phyloP scores from a whole-genome alignment of 1,140 invertebrate genomes.

The Charaxes varanes region DNA sequence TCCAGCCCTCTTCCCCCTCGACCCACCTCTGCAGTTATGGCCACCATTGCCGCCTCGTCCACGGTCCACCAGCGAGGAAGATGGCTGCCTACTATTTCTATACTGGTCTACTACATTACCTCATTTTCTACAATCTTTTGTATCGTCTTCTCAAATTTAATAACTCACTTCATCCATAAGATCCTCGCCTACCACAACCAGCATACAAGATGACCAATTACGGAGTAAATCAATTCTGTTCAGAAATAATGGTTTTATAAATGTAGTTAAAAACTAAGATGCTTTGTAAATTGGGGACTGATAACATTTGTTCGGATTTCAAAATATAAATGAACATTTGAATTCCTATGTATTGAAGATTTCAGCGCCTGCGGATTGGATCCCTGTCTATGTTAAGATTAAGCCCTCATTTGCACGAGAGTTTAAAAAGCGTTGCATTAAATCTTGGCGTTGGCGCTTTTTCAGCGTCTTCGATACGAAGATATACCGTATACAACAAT shows the following conservation, averaged over 20 bases:
- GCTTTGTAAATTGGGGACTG: constrained; percentile 11
- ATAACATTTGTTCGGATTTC: too few relatives aligned
- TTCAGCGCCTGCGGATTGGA: too few relatives aligned
- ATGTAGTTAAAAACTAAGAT: constrained; percentile 7
- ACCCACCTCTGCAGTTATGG: constrained; percentile 38
- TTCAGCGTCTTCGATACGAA: too few relatives aligned
- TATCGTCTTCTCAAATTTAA: constrained; percentile 11
- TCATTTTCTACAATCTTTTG: constrained; percentile 14
- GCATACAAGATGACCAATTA: constrained; percentile 21
- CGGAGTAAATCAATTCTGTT: constrained; percentile 1
- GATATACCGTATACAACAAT: too few relatives aligned
- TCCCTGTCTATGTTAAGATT: too few relatives aligned
- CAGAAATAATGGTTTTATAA: not conserved
- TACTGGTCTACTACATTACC: constrained; percentile 11
- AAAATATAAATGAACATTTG: too few relatives aligned
- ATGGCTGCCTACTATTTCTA: constrained; percentile 10
- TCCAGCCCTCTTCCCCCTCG: constrained; percentile 72
- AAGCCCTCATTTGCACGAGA: too few relatives aligned
- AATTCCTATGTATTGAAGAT: too few relatives aligned
- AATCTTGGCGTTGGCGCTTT: too few relatives aligned
- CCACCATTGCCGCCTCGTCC: constrained; percentile 28
- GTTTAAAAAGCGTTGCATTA: too few relatives aligned
- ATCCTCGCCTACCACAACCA: constrained; percentile 3
- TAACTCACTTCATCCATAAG: constrained; percentile 14
- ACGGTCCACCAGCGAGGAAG: constrained; percentile 25